phyloP scores from a whole-genome alignment of 2,113 vertebrate genomes.

The Tragelaphus imberbis region DNA sequence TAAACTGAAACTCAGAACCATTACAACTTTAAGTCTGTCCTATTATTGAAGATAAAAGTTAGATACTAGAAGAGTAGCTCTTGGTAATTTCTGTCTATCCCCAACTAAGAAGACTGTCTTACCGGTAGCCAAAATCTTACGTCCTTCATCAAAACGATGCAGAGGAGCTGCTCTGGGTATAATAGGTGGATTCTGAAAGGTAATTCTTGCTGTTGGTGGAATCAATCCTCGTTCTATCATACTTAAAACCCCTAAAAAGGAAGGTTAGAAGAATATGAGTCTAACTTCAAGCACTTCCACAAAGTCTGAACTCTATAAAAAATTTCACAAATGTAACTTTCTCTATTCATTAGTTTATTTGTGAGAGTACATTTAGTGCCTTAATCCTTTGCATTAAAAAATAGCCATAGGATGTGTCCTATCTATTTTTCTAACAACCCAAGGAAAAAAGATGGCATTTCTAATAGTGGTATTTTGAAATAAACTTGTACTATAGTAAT shows the following conservation, averaged over 20 bases:
- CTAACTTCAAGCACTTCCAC: not conserved
- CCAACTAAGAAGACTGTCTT: conserved; percentile 1
- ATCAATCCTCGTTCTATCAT: conserved; percentile 74
- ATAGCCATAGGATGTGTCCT: not conserved
- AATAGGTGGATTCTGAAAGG: conserved; percentile 69
- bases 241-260: conserved; percentile 68
- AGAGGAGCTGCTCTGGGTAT: conserved; percentile 66
- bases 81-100: not conserved
- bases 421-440: not conserved
- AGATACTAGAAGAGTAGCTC: not conserved
- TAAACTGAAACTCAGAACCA: not conserved
- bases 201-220: conserved; percentile 70
- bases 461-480: conserved; percentile 1
- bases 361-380: not conserved
- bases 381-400: conserved; percentile 38
- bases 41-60: not conserved
- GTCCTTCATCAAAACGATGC: conserved; percentile 63
- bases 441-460: conserved; percentile 37
- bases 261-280: not conserved
- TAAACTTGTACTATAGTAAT: conserved; percentile 47
- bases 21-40: not conserved
- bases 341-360: not conserved
- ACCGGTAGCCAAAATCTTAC: conserved; percentile 67
- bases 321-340: not conserved
- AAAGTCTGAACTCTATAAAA: not conserved